Conservation (phyloP, 2,888 invertebrate species). For the Zygaena filipendulae region DNA sequence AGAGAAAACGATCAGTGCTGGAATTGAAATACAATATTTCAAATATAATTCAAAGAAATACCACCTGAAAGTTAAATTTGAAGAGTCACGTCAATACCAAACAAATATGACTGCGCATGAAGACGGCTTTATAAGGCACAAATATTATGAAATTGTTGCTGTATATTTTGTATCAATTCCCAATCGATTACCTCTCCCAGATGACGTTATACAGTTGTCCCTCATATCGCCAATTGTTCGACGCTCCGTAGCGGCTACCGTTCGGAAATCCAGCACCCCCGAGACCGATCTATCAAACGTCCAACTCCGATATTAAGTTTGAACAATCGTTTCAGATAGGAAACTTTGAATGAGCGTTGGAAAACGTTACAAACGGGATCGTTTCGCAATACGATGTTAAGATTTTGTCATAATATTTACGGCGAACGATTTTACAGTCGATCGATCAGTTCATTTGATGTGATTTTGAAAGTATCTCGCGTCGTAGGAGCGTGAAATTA, state of each 20-base stretch:
- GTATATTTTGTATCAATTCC: no score
- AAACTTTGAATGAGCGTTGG: slow-evolving; percentile 18
- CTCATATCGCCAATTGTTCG: slow-evolving; percentile 26
- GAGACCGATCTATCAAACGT: slow-evolving; percentile 61
- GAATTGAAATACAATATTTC: no score
- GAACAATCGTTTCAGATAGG: slow-evolving; percentile 35
- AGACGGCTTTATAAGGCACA: no score
- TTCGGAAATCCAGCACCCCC: slow-evolving; percentile 31
- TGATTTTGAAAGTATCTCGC: slow-evolving; percentile 31
- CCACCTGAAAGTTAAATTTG: no score
- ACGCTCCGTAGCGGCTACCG: slow-evolving; percentile 33
- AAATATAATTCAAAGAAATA: no score
- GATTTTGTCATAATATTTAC: slow-evolving; percentile 62
- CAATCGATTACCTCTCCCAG: no score
- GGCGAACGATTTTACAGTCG: slow-evolving; percentile 50
- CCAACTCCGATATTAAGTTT: slow-evolving; percentile 41
- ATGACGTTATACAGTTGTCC: slow-evolving; percentile 29
- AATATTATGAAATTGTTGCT: no score
- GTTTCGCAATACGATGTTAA: slow-evolving; percentile 57
- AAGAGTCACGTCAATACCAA: no score
- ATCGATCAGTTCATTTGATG: slow-evolving; percentile 50
- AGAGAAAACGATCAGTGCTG: no score
- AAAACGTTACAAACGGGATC: slow-evolving; percentile 45
- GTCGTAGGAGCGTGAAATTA: slow-evolving; percentile 45
- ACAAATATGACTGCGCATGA: no score